Evolutionary conservation across 2,113 vertebrate species (phyloP), one percentile per base, ranked within the genome.

Genomic region (Shinisaurus crocodilurus): DNA sequence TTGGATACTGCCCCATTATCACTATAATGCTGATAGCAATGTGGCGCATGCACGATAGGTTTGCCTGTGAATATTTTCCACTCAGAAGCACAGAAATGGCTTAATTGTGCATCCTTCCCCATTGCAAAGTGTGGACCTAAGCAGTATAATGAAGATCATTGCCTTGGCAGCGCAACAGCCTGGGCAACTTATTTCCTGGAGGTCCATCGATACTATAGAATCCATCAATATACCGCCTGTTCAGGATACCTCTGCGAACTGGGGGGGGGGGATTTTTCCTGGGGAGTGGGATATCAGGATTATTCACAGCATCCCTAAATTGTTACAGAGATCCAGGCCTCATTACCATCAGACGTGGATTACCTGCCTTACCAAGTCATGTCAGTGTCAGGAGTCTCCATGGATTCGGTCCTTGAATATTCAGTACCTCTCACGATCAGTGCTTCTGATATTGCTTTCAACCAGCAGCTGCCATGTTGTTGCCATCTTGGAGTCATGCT

Each of bases 401-500:
- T 80, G 87, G 69, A 88, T 94, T 89, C 86, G 89, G 6, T 27
- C 89, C 69, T 65, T 88, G 82, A 80, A 54, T 79, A 60, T 92
- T 94, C 91, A 32, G 67, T 27, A 85, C 48, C 45, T 92, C 72
- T 80, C 82, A 63, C 40, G 87, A 48, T 0, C 87, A 82, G 87
- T 57, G 84, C 92, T 48, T 45, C 57, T 89, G 80, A 84, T 90
- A 3, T 25, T 10, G 50, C 76, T 93, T 93, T 92, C 80, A 91
- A 6, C 67, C 16, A 89, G 81, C 16, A 89, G 81, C 82, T 95
- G 37, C 86, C 92, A 70, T 93, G 91, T 92, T 93, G 91, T 92
- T 88, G 85, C 94, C 75, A 85, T 94, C 88, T 93, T 92, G 90
- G 90, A 90, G 65, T 84, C 90, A 88, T 75, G 70, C 92, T 37